These are phyloP conservation scores for Thaleichthys pacificus DNA, from an alignment of 2,797 vertebrate species.

Conservation along the genomic window DNA sequence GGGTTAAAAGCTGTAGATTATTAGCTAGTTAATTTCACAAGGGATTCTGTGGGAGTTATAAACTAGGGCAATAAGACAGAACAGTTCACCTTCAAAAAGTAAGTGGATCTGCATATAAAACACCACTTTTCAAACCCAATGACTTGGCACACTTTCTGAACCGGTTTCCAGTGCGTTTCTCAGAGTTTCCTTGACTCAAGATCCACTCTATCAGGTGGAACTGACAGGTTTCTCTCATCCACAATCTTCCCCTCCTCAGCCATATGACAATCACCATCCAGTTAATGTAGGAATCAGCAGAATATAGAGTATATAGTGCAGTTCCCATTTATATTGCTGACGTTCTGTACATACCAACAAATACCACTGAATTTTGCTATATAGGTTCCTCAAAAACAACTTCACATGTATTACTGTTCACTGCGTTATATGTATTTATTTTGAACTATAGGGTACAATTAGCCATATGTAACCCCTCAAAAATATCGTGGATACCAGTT, in stretches of 20 bases:
- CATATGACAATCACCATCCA: too few relatives aligned
- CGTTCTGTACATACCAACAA: too few relatives aligned
- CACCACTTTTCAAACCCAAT: constrained; percentile 4
- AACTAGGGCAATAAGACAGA: constrained; percentile 56
- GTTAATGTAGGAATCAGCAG: too few relatives aligned
- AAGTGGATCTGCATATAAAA: constrained; percentile 13
- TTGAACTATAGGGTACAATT: too few relatives aligned
- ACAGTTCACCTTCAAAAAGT: constrained; percentile 53
- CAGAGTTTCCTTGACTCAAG: constrained; percentile 15
- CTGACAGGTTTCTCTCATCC: constrained; percentile 34
- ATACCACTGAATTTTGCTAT: too few relatives aligned
- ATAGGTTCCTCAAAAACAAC: too few relatives aligned
- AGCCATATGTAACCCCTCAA: too few relatives aligned
- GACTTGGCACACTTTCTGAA: constrained; percentile 8
- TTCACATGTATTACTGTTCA: too few relatives aligned
- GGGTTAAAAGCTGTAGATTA: constrained; percentile 31
- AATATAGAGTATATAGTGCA: too few relatives aligned
- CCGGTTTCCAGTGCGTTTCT: constrained; percentile 11
- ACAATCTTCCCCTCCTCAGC: constrained; percentile 26
- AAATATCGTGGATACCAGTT: neutral
- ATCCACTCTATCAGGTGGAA: constrained; percentile 39
- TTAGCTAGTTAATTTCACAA: constrained; percentile 43
- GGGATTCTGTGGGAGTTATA: constrained; percentile 53
- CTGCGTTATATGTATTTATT: too few relatives aligned
- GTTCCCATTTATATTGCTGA: too few relatives aligned